These are phyloP conservation scores for Danaus chrysippus DNA, from an alignment of 2,888 invertebrate genomes.

Conservation along the genomic window DNA sequence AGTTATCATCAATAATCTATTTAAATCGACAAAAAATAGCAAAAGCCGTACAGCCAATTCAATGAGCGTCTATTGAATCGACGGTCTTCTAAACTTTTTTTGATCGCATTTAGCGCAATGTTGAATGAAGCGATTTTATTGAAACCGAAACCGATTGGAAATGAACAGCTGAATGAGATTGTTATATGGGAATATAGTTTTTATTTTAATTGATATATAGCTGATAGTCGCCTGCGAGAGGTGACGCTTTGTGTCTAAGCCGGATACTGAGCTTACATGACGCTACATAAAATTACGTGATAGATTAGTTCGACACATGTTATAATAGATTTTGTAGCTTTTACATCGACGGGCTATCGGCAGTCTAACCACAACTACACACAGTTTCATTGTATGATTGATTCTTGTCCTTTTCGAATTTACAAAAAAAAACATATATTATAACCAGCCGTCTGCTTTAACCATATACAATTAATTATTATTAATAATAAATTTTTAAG, in stretches of 20 bases:
- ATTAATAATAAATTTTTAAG: too few relatives aligned
- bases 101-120: slow-evolving; percentile 29
- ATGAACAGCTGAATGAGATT: slow-evolving; percentile 26
- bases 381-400: background rate
- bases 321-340: background rate
- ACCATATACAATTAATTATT: too few relatives aligned
- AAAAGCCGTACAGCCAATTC: slow-evolving; percentile 26
- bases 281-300: slow-evolving; percentile 2
- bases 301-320: background rate
- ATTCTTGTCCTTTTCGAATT: too few relatives aligned
- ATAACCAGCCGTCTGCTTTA: too few relatives aligned
- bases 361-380: background rate
- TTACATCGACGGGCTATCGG: background rate
- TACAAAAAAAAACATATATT: too few relatives aligned
- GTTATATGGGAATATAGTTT: slow-evolving; percentile 11
- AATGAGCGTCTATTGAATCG: slow-evolving; percentile 32
- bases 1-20: slow-evolving; percentile 20
- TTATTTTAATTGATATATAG: slow-evolving; percentile 19
- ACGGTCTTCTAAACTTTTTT: slow-evolving; percentile 29
- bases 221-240: background rate
- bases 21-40: slow-evolving; percentile 15
- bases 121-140: slow-evolving; percentile 33
- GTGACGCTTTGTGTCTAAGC: slow-evolving; percentile 5
- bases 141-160: slow-evolving; percentile 30
- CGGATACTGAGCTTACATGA: slow-evolving; percentile 6